phyloP scores from a whole-genome alignment of 2,113 vertebrate species.

The Atherinomorus stipes region DNA sequence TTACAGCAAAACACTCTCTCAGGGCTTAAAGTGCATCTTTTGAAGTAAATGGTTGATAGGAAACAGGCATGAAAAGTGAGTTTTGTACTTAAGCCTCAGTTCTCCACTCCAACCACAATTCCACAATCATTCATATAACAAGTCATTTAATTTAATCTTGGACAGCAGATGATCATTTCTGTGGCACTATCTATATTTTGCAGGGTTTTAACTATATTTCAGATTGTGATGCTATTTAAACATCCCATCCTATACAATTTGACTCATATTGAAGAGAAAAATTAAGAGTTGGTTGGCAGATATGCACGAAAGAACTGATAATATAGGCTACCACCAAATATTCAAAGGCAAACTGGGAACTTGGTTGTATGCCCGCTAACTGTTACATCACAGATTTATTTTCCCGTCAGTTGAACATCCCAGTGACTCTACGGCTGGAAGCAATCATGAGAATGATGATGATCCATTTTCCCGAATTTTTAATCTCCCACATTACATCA shows the following conservation, averaged over 20 bases:
- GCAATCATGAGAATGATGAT: neutral
- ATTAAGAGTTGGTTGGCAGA: neutral
- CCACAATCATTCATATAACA: too few relatives aligned
- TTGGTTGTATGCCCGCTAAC: neutral
- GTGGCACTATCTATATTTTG: neutral
- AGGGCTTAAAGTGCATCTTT: neutral
- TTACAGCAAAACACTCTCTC: neutral
- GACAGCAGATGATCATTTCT: too few relatives aligned
- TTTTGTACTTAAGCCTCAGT: neutral
- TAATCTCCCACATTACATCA: neutral
- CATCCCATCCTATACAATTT: neutral
- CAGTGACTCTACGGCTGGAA: neutral
- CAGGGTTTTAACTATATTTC: neutral
- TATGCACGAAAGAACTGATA: too few relatives aligned
- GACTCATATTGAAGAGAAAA: constrained; percentile 1
- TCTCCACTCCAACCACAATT: neutral
- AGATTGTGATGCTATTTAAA: neutral
- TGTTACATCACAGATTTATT: constrained; percentile 6
- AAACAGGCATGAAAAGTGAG: neutral
- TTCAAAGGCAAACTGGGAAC: constrained; percentile 8
- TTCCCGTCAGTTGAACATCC: constrained; percentile 1
- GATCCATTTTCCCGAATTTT: neutral
- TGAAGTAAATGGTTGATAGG: neutral
- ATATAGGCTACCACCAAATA: too few relatives aligned
- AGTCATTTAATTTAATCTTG: too few relatives aligned